These are phyloP conservation scores for Maccullochella peelii DNA, from an alignment of 2,113 vertebrate species.

Conservation along the genomic window DNA sequence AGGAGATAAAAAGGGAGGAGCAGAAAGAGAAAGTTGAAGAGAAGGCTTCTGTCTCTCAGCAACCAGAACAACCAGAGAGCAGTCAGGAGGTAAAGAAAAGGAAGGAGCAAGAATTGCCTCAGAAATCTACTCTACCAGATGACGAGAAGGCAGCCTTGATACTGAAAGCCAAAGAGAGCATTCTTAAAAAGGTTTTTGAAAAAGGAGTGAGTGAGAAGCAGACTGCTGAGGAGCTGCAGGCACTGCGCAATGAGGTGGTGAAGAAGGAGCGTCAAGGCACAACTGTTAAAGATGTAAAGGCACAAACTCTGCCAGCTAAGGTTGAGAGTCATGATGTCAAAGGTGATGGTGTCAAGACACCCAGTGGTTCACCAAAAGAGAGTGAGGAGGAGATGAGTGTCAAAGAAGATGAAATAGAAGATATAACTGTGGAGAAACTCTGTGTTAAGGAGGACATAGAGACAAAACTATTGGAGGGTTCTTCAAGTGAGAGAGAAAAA, in stretches of 20 bases:
- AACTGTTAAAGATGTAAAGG: neutral
- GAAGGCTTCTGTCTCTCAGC: slow-evolving; percentile 38
- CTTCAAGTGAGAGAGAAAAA: slow-evolving; percentile 19
- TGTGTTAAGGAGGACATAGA: slow-evolving; percentile 4
- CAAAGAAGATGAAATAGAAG: neutral
- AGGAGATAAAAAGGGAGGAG: slow-evolving; percentile 30
- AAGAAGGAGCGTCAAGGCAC: slow-evolving; percentile 62
- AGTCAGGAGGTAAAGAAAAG: slow-evolving; percentile 53
- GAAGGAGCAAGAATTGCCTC: slow-evolving; percentile 45
- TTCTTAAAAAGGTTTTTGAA: slow-evolving; percentile 84
- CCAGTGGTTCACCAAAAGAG: neutral
- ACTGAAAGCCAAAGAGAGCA: slow-evolving; percentile 84
- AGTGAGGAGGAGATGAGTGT: neutral
- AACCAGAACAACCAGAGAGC: slow-evolving; percentile 20
- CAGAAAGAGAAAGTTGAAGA: slow-evolving; percentile 12
- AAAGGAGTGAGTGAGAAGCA: slow-evolving; percentile 80
- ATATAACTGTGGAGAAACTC: neutral
- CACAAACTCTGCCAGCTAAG: neutral
- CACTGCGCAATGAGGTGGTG: slow-evolving; percentile 68
- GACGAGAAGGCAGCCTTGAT: slow-evolving; percentile 79
- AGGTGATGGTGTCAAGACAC: neutral
- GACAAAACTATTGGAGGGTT: neutral
- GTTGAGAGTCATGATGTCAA: slow-evolving; percentile 3
- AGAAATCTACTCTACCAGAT: slow-evolving; percentile 58
- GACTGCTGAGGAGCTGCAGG: slow-evolving; percentile 79